A percentile compares a stretch with the other conserved stretches of the same genome.
phyloP scores from a whole-genome alignment of 2,113 vertebrate genomes.

The Pampusana beccarii region DNA sequence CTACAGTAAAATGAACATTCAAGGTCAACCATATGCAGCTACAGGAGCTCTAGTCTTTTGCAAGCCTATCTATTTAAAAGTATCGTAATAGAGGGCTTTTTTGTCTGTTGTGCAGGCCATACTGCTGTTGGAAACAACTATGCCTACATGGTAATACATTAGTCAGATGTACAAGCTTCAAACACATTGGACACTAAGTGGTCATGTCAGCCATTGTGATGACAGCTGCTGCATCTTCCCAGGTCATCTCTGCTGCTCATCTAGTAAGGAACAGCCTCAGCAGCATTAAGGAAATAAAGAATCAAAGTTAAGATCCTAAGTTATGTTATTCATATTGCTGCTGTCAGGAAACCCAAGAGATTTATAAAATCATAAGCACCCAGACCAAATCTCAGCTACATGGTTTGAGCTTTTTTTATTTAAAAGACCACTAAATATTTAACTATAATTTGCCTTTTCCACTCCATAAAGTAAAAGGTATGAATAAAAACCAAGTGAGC shows the following conservation, averaged over 20 bases:
- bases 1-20: not conserved
- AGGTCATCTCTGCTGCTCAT: not conserved
- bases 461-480: not conserved
- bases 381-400: not conserved
- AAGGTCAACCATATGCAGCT: not conserved
- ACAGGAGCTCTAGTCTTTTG: not conserved
- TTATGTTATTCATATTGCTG: not conserved
- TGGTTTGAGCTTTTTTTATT: not conserved
- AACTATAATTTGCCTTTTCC: not conserved
- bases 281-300: not conserved
- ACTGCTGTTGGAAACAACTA: not conserved
- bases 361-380: not conserved
- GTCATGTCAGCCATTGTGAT: not conserved
- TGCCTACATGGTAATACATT: not conserved
- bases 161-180: not conserved
- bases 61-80: not conserved
- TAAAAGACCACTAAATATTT: not conserved
- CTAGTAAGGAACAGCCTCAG: not conserved
- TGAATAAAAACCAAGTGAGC: not conserved
- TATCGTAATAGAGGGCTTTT: not conserved
- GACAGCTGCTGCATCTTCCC: not conserved
- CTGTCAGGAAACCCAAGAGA: not conserved
- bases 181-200: not conserved
- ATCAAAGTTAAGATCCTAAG: not conserved
- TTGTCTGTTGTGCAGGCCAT: not conserved